Evolutionary conservation across 2,797 vertebrate genomes (phyloP).

Genomic region (Lophius americanus): DNA sequence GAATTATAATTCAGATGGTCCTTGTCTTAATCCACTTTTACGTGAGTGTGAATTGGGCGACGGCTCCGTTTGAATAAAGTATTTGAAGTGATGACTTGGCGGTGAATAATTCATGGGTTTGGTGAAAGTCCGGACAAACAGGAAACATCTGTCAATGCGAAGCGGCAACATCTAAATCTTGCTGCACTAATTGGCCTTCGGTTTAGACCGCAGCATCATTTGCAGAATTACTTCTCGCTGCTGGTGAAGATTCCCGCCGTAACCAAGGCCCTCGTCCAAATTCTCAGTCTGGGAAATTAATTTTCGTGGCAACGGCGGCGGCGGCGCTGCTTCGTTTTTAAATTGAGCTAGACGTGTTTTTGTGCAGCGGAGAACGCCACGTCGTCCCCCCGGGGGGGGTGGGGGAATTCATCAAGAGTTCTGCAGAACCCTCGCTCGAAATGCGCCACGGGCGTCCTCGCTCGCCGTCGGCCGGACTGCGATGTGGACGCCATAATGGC

Average conservation of each 20-base stretch:
- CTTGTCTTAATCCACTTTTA: conserved; percentile 13
- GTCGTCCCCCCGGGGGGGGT: conserved; percentile 8
- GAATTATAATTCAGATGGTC: conserved; percentile 11
- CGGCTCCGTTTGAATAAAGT: too few species aligned
- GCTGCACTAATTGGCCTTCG: conserved; percentile 35
- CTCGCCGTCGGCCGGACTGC: too few species aligned
- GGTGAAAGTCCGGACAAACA: neutral
- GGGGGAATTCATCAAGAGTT: conserved; percentile 60
- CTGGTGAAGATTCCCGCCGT: conserved; percentile 27
- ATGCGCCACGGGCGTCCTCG: conserved; percentile 37
- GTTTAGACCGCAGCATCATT: conserved; percentile 27
- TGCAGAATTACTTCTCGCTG: conserved; percentile 40
- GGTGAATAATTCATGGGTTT: conserved; percentile 11
- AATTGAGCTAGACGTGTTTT: conserved; percentile 59
- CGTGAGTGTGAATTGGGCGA: too few species aligned
- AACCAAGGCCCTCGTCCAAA: conserved; percentile 52
- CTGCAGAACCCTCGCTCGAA: conserved; percentile 29
- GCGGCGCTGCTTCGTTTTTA: conserved; percentile 33
- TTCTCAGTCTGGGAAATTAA: conserved; percentile 31
- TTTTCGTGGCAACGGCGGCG: neutral
- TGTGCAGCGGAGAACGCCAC: conserved; percentile 30
- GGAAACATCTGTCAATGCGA: conserved; percentile 22
- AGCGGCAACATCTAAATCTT: conserved; percentile 19
- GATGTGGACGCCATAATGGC: conserved; percentile 30
- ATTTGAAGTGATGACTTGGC: neutral